Evolutionary conservation across 2,113 vertebrate genomes (phyloP).

Genomic region (Misgurnus anguillicaudatus): DNA sequence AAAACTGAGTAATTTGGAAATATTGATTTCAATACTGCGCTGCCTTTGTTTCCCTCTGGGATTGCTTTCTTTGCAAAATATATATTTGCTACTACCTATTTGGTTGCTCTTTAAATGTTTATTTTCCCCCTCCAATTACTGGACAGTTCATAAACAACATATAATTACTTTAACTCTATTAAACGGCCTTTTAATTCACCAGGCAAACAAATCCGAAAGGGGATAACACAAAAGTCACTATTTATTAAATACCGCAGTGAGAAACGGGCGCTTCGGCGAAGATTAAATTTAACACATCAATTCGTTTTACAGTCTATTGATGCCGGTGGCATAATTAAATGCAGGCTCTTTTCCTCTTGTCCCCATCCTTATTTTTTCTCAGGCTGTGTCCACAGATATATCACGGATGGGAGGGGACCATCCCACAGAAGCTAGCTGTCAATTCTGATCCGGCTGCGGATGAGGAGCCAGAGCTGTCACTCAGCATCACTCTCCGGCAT

Average conservation of each 20-base stretch:
- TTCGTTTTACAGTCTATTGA: conserved; percentile 53
- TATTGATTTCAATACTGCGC: too few relatives aligned
- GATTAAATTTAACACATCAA: conserved; percentile 58
- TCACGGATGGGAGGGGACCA: conserved; percentile 45
- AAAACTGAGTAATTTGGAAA: too few relatives aligned
- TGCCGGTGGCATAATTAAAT: conserved; percentile 65
- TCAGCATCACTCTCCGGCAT: conserved; percentile 64
- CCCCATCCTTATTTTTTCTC: background rate
- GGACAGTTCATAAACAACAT: background rate
- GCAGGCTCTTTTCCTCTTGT: conserved; percentile 48
- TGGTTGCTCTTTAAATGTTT: background rate
- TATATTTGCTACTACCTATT: too few relatives aligned
- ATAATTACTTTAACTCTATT: conserved; percentile 48
- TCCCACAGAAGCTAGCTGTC: conserved; percentile 58
- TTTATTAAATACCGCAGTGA: conserved; percentile 48
- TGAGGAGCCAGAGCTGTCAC: conserved; percentile 62
- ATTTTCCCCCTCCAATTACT: background rate
- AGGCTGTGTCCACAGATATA: conserved; percentile 42
- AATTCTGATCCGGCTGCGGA: conserved; percentile 58
- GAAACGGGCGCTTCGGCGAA: conserved; percentile 17
- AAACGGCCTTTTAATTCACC: conserved; percentile 38
- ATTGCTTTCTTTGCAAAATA: too few relatives aligned
- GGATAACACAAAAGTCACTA: conserved; percentile 42
- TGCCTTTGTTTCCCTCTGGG: too few relatives aligned
- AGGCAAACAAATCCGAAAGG: conserved; percentile 28